These are phyloP conservation scores for Oxyura jamaicensis DNA, from an alignment of 2,113 vertebrate genomes.

Conservation along the genomic window DNA sequence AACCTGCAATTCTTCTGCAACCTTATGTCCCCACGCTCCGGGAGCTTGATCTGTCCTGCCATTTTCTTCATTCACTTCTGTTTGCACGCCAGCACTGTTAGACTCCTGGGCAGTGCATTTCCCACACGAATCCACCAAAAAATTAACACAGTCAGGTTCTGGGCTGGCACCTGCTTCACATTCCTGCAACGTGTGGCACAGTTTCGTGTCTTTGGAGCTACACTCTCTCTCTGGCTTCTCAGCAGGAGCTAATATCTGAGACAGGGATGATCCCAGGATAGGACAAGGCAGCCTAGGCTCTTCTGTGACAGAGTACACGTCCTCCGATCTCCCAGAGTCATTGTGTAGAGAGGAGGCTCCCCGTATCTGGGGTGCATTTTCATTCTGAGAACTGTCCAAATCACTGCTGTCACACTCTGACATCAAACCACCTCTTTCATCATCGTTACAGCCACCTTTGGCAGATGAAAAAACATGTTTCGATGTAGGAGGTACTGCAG, in stretches of 20 bases:
- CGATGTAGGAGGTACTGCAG: too few species aligned
- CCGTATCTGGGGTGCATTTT: not conserved
- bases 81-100: not conserved
- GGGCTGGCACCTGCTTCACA: not conserved
- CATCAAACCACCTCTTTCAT: not conserved
- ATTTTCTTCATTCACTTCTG: not conserved
- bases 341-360: not conserved
- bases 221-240: constrained; percentile 21
- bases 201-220: constrained; percentile 43
- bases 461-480: not conserved
- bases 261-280: not conserved
- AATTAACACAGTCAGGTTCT: not conserved
- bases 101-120: not conserved
- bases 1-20: not conserved
- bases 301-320: not conserved
- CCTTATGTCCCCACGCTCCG: not conserved
- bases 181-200: not conserved
- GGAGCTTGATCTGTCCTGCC: not conserved
- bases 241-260: not conserved
- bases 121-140: not conserved
- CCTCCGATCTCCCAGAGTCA: not conserved
- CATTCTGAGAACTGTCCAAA: not conserved
- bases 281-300: not conserved
- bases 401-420: not conserved
- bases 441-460: not conserved